Evolutionary conservation across 2,888 invertebrate genomes (phyloP), one percentile per base, ranked within the genome.

Genomic region (Amiota minor): DNA sequence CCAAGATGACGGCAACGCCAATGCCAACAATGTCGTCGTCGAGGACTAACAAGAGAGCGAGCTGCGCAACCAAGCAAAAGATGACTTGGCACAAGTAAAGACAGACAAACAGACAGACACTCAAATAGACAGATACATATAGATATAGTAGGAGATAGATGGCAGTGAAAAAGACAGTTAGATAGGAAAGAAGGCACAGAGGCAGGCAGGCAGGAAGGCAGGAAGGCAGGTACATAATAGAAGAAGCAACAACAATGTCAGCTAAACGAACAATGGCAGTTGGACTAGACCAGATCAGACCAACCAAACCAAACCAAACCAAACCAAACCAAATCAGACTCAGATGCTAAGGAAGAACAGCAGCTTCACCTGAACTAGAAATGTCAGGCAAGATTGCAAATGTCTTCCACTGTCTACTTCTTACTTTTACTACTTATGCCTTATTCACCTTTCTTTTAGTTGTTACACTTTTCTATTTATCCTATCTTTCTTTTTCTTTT

Each of bases 151-250:
- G 35, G 35, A 35, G 35, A 35, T 35, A 6, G 35, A 35, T 35
- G 35, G 35, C 35, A 35, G 35, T 35, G 35, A 35, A 35, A 35
- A 35, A 35, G 35, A 35, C 35, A 35, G 35, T 35, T 35, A 6
- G 35, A 35, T 35, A 35, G 35, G 23, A 23, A 2, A 35, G 35
- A 35, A 35, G 35, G 6, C 2, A 35, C n/a, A n/a, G n/a, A n/a
- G n/a, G 79, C 78, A 74, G 65, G 11, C 47, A 46, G 77, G 77
- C 81, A 80, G 77, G 77, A 9, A 53, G 53, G 16, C 53, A 1
- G 53, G 16, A 1, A 53, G 53, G 16, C 50, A 50, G 50, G n/a
- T n/a, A n/a, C n/a, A n/a, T n/a, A n/a, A n/a, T 35, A 35, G 6
- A 35, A 23, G 59, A 18, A 20, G 59, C 20, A 20, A 23, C 59